These are phyloP conservation scores for Lampropteryx suffumata DNA, from an alignment of 2,888 invertebrate species.

Conservation along the genomic window DNA sequence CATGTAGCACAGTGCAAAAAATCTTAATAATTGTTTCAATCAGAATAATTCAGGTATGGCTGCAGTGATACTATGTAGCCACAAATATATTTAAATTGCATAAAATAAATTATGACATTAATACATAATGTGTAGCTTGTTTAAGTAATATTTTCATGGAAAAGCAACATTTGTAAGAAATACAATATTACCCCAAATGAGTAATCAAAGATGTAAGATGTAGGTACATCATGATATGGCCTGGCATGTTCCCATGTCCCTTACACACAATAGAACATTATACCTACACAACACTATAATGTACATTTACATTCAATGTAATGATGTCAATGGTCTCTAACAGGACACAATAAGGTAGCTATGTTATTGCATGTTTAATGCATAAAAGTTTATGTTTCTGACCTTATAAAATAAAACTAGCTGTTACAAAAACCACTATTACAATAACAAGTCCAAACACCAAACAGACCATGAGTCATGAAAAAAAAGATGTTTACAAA, in stretches of 20 bases:
- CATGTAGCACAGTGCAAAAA: too few relatives aligned
- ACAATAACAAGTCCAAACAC: neutral
- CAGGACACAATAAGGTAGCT: slow-evolving; percentile 8
- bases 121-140: too few relatives aligned
- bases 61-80: too few relatives aligned
- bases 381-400: neutral
- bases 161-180: too few relatives aligned
- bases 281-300: slow-evolving; percentile 10
- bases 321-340: slow-evolving; percentile 46
- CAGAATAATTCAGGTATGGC: too few relatives aligned
- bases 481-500: slow-evolving; percentile 7
- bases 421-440: neutral
- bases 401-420: neutral
- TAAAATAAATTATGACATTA: too few relatives aligned
- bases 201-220: slow-evolving; percentile 5
- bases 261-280: slow-evolving; percentile 25
- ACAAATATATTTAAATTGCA: too few relatives aligned
- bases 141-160: too few relatives aligned
- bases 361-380: neutral
- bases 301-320: slow-evolving; percentile 66
- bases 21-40: too few relatives aligned
- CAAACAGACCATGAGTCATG: slow-evolving; percentile 2
- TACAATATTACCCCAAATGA: slow-evolving; percentile 20
- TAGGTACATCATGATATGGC: slow-evolving; percentile 13
- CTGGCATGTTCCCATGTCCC: slow-evolving; percentile 1